Evolutionary conservation across 2,113 vertebrate genomes (phyloP).

Genomic region (Gopherus evgoodei): DNA sequence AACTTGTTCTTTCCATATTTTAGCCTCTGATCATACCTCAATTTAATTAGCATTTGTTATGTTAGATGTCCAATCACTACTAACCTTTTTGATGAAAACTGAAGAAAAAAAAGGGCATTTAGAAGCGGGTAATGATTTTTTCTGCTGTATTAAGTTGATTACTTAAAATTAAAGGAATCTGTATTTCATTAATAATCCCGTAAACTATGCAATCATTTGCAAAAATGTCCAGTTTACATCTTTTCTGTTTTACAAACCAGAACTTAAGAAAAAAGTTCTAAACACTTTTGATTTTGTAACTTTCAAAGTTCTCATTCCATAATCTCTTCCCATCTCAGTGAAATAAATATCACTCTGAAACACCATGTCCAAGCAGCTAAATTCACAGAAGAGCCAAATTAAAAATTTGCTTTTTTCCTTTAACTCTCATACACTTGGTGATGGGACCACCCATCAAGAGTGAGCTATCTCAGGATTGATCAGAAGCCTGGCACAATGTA

Average conservation of each 20-base stretch:
- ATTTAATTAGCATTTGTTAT: too few relatives aligned
- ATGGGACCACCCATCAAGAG: slow-evolving; percentile 70
- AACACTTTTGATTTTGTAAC: slow-evolving; percentile 15
- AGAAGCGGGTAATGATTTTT: slow-evolving; percentile 48
- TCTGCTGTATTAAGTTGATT: slow-evolving; percentile 50
- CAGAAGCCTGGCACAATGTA: slow-evolving; percentile 65
- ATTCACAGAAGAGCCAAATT: slow-evolving; percentile 57
- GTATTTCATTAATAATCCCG: slow-evolving; percentile 44
- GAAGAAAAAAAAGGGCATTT: background rate
- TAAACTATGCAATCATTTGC: background rate
- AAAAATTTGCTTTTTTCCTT: slow-evolving; percentile 62
- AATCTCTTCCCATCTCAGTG: slow-evolving; percentile 49
- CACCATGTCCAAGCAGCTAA: slow-evolving; percentile 40
- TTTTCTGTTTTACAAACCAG: slow-evolving; percentile 23
- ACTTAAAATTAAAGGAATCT: slow-evolving; percentile 29
- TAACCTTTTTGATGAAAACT: too few relatives aligned
- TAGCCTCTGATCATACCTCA: too few relatives aligned
- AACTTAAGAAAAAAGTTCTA: slow-evolving; percentile 50
- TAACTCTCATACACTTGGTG: slow-evolving; percentile 25
- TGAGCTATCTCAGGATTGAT: slow-evolving; percentile 72
- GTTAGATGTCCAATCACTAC: too few relatives aligned
- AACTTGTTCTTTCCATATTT: too few relatives aligned
- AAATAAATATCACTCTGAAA: slow-evolving; percentile 61
- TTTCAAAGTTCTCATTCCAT: slow-evolving; percentile 50
- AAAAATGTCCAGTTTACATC: slow-evolving; percentile 24